Evolutionary conservation across 2,888 invertebrate genomes (phyloP), one percentile per base, ranked within the genome.

Genomic region (Habrosyne pyritoides): DNA sequence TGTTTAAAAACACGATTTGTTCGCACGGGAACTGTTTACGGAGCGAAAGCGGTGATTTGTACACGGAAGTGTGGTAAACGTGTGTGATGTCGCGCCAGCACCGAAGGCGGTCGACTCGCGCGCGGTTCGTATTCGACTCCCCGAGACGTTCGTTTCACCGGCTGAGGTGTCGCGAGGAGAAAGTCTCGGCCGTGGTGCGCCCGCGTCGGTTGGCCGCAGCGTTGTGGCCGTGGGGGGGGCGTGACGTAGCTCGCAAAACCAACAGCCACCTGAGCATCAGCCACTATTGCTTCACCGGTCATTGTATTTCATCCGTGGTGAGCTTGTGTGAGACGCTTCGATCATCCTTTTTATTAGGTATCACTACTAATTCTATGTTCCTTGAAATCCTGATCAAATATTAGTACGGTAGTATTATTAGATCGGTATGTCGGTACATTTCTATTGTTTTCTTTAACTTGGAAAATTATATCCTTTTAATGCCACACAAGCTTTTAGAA

Each of bases 101-200:
- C 79, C 71, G 71, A 73, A 88, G 81, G 76, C 87, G 87, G 78
- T 85, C 81, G 87, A 74, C 84, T 84, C 84, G 87, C 84, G 83
- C 87, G 88, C 89, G 79, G 83, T 77, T 85, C 77, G 78, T 80
- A 75, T 87, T 89, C 89, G 84, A 88, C 87, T 89, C 88, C 73
- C 81, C 75, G 67, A 72, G 77, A 74, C 74, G 80, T 67, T 79
- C 77, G 88, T 84, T 86, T 86, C 89, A 84, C 86, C 83, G 18
- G 36, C 73, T 71, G 84, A 82, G 88, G 87, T 89, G 90, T 87
- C 89, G 88, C 88, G 88, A 90, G 89, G 92, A 92, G 93, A 93
- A 93, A 93, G 93, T 93, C 86, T 86, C 83, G 92, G 87, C 90
- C 89, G 88, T 91, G 90, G 89, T 69, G 82, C 81, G 85, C 82